Base-by-base conservation (phyloP, 2,888 invertebrate genomes). In the Drosophila pseudotalamancana region DNA sequence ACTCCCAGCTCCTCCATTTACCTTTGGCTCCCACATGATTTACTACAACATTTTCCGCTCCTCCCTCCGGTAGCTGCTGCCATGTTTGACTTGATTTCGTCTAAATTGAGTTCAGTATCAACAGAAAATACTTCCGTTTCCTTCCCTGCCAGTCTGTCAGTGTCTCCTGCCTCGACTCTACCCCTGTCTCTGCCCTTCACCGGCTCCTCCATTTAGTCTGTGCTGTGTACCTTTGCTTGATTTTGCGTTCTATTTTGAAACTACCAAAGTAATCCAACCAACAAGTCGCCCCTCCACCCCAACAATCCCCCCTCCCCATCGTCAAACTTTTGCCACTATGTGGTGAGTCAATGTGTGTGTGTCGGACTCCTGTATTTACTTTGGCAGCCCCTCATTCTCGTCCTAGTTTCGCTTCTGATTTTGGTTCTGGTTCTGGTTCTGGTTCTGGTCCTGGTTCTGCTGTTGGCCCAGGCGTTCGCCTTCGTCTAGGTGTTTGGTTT, bases 11-110 rank as follows among this genome's bases (percentile, higher is more conserved):
- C 49, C 43, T 32, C 39, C 77, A 61, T 60, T 70, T 59, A 76
- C 86, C 75, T 80, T 70, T 62, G 63, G 82, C 85, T 74, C 83
- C 86, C 87, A 85, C 88, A 87, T 83, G 83, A 83, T 87, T 87
- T 83, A 87, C 72, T 79, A 71, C 74, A 79, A 66, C 78, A 77
- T 74, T 85, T 87, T 67, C 67, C 50, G 40, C 43, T 31, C 46
- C 37, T 39, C 37, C 23, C 69, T 25, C 4, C 62, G 32, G 46
- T 69, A 29, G 59, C 45, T 53, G 71, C 72, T 84, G 74, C 83
- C 88, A 82, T 84, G 88, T 84, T 87, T 84, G 88, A 84, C 88
- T 84, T 87, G 83, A 84, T 84, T 84, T 84, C 88, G 80, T 87
- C 86, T 87, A 84, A 84, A 84, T 84, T 84, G 88, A 84, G 88